Base-by-base conservation (phyloP, 2,888 invertebrate genomes). In the Tipula confusa region DNA sequence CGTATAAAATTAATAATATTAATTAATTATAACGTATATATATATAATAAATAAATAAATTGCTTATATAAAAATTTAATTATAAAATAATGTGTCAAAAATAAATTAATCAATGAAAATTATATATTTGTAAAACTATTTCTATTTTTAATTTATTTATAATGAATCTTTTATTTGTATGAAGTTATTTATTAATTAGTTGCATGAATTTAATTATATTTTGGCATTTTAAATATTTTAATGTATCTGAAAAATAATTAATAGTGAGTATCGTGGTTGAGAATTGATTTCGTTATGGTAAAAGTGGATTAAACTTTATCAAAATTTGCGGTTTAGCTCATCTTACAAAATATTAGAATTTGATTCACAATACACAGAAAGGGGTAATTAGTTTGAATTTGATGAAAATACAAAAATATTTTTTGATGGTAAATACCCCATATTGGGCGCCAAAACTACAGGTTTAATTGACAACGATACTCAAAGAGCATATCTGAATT, bases 11-110 rank as follows among this genome's bases (percentile, higher is more conserved):
- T 64, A 7, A 64, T 24, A 24, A 24, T 9, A 64, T 24, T 43
- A 43, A 64, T 43, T 64, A 64, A 64, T 64, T 64, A 64, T n/a
- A n/a, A n/a, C n/a, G n/a, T n/a, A n/a, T n/a, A n/a, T n/a, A n/a
- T 64, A 64, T 64, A 64, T 24, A 64, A 64, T 64, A 64, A 64
- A 64, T 64, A 64, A 64, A 64, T 64, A 64, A 64, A 64, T 64
- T 64, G 64, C 64, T 64, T 64, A 64, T 24, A 24, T 24, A 64
- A 24, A 64, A 64, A 64, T 64, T 64, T 64, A 64, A 64, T 64
- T 64, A 64, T 43, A 43, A 43, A 43, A 43, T 43, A 64, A 64
- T 64, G 24, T 64, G n/a, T 24, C 18, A 64, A 38, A 64, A 64
- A 64, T 64, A 64, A 64, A 64, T 64, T 64, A 64, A 64, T 64